Evolutionary conservation across 2,888 invertebrate genomes (phyloP).

Genomic region (Glyphotaelius pellucidus): DNA sequence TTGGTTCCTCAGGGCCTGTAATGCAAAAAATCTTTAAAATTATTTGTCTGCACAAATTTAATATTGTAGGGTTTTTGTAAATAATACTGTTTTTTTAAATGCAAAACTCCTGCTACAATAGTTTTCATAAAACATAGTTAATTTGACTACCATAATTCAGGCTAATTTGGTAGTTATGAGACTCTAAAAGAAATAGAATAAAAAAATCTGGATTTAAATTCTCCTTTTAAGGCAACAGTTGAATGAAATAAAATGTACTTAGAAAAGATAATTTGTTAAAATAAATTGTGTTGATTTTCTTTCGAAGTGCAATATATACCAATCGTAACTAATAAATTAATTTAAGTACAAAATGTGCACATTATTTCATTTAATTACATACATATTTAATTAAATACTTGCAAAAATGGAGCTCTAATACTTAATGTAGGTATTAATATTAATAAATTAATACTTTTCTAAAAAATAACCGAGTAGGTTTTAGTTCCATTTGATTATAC

Average conservation of each 20-base stretch:
- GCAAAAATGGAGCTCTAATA: background rate
- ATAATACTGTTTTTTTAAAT: background rate
- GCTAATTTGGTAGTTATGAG: too few relatives aligned
- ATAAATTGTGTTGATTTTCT: background rate
- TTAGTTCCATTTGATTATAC: background rate
- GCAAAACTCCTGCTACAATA: background rate
- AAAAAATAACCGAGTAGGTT: background rate
- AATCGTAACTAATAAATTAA: background rate
- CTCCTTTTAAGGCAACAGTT: background rate
- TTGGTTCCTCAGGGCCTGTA: too few relatives aligned
- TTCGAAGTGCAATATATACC: background rate
- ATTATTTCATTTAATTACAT: background rate
- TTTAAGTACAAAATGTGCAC: background rate
- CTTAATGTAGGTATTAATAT: background rate
- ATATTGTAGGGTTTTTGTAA: background rate
- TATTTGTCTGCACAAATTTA: background rate
- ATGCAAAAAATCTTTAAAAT: too few relatives aligned
- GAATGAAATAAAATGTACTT: background rate
- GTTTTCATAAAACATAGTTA: background rate
- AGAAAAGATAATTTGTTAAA: background rate
- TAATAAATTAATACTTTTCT: background rate
- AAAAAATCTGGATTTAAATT: background rate
- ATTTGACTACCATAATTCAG: too few relatives aligned
- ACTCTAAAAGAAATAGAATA: too few relatives aligned
- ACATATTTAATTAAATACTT: background rate